Percentiles rank a stretch among this genome's conserved stretches.
Evolutionary conservation across 2,888 invertebrate species (phyloP).

Genomic region (Himalopsyche anomala): DNA sequence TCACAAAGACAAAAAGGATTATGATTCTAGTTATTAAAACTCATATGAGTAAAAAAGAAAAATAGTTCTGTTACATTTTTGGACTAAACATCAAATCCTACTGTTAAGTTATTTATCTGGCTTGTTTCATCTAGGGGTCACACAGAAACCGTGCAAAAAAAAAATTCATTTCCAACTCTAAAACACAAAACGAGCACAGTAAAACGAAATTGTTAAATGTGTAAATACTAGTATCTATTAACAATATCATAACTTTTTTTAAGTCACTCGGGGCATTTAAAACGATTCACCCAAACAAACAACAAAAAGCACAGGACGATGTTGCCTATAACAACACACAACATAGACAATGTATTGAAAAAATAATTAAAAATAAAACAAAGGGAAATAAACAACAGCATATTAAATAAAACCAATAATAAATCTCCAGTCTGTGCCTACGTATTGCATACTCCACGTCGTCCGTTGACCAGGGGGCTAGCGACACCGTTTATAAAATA

Average conservation of each 20-base stretch:
- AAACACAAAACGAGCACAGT: background rate
- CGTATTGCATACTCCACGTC: constrained; percentile 38
- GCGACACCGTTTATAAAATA: constrained; percentile 23
- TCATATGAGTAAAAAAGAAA: background rate
- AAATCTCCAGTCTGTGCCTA: constrained; percentile 22
- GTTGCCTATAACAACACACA: constrained; percentile 30
- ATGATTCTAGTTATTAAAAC: background rate
- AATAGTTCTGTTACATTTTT: background rate
- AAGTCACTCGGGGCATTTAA: constrained; percentile 11
- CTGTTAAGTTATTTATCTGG: background rate
- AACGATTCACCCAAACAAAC: constrained; percentile 1
- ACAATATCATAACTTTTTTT: background rate
- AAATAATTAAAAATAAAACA: background rate
- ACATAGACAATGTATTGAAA: background rate
- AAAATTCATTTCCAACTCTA: background rate
- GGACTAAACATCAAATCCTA: background rate
- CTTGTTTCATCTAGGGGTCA: background rate
- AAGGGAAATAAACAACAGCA: background rate
- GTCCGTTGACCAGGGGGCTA: constrained; percentile 33
- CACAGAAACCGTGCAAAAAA: constrained; percentile 20
- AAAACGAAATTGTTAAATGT: background rate
- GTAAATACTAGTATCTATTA: background rate
- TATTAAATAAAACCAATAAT: constrained; percentile 22
- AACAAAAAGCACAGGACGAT: background rate
- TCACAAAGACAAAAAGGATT: background rate